Evolutionary conservation across 2,797 vertebrate species (phyloP).

Genomic region (Nyctibius grandis): DNA sequence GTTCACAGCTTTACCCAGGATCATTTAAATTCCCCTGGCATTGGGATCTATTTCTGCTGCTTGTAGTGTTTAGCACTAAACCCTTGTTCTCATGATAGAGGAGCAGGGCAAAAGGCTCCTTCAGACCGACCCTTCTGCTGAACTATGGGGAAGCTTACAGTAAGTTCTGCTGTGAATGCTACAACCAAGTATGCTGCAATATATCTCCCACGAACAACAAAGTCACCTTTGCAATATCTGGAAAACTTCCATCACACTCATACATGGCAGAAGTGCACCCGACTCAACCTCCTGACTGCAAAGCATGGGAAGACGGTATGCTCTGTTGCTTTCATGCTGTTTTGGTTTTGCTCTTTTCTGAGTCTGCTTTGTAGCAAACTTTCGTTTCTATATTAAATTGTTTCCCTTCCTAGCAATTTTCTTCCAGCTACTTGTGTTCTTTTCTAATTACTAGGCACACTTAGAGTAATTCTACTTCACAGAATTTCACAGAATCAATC

Average conservation of each 20-base stretch:
- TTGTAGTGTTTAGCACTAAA: neutral
- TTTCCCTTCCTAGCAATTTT: neutral
- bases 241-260: neutral
- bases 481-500: too few relatives aligned
- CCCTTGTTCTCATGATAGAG: neutral
- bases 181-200: neutral
- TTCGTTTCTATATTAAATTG: neutral
- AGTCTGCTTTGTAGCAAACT: neutral
- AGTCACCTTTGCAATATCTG: constrained; percentile 2
- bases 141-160: neutral
- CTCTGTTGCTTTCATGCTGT: neutral
- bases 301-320: neutral
- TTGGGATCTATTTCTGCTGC: neutral
- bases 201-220: constrained; percentile 32
- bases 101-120: neutral
- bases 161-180: neutral
- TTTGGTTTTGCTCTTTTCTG: neutral
- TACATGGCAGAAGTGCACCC: neutral
- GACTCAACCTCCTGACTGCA: neutral
- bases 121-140: neutral
- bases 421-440: neutral
- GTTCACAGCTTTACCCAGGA: neutral
- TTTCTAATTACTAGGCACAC: neutral
- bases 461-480: neutral
- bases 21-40: neutral